phyloP scores from a whole-genome alignment of 2,888 invertebrate genomes.

The Venusia cambrica region DNA sequence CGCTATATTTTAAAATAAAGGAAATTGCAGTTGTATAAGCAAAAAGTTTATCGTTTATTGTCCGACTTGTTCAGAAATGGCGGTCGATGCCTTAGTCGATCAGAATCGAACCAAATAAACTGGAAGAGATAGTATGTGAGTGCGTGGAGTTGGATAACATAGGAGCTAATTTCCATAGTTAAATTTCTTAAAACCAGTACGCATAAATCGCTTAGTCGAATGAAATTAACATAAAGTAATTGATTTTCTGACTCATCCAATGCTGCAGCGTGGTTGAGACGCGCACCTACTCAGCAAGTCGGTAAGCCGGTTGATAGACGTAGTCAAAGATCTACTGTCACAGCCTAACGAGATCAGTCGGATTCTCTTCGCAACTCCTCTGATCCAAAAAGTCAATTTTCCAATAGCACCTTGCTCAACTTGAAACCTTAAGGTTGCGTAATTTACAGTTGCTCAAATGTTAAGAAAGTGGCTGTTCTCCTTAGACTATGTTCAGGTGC shows the following conservation, averaged over 20 bases:
- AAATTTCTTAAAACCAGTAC: slow-evolving; percentile 30
- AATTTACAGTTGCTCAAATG: no score
- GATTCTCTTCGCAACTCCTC: no score
- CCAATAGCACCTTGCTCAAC: no score
- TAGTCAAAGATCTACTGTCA: neutral
- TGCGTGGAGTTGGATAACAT: slow-evolving; percentile 74
- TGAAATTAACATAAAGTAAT: slow-evolving; percentile 53
- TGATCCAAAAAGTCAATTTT: no score
- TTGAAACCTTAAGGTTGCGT: no score
- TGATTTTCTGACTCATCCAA: slow-evolving; percentile 76
- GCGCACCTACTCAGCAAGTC: slow-evolving; percentile 51
- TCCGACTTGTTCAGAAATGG: slow-evolving; percentile 63
- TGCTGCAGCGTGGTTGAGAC: slow-evolving; percentile 66
- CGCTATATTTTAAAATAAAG: slow-evolving; percentile 81
- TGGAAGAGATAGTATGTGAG: slow-evolving; percentile 75
- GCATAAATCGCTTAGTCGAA: slow-evolving; percentile 26
- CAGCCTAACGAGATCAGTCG: slow-evolving; percentile 9
- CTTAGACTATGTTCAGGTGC: slow-evolving; percentile 12
- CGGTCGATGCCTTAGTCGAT: slow-evolving; percentile 65
- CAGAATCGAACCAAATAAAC: slow-evolving; percentile 72
- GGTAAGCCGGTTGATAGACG: slow-evolving; percentile 44
- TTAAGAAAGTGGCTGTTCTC: slow-evolving; percentile 1
- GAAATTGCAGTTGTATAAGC: slow-evolving; percentile 79
- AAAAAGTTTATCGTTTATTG: slow-evolving; percentile 76
- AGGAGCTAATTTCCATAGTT: slow-evolving; percentile 38